Evolutionary conservation across 2,113 vertebrate genomes (phyloP).

Genomic region (Dipodomys spectabilis): DNA sequence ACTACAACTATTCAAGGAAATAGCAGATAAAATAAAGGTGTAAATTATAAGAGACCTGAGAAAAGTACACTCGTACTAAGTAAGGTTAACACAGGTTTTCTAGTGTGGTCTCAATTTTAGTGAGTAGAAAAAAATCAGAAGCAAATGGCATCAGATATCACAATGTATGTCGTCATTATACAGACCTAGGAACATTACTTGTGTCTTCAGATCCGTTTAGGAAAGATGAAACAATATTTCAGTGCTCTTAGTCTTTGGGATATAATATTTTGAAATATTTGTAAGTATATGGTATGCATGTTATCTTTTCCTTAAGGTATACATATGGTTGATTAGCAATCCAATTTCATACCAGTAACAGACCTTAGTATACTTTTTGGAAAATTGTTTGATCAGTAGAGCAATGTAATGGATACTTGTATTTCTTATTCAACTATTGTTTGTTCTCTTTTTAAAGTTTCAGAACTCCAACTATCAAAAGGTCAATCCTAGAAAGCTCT

Average conservation of each 20-base stretch:
- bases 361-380: neutral
- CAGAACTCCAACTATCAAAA: constrained; percentile 95
- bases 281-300: neutral
- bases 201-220: neutral
- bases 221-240: constrained; percentile 27
- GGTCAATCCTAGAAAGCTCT: constrained; percentile 95
- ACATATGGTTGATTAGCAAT: neutral
- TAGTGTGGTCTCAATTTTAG: neutral
- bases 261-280: constrained; percentile 43
- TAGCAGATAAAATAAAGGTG: neutral
- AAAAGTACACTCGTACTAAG: constrained; percentile 39
- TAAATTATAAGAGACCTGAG: constrained; percentile 27
- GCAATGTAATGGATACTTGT: constrained; percentile 6
- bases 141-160: constrained; percentile 26
- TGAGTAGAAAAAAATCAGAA: neutral
- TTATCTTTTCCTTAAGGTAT: constrained; percentile 3
- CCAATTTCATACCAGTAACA: neutral
- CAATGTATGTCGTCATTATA: neutral
- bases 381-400: constrained; percentile 20
- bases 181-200: neutral
- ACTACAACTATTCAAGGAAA: constrained; percentile 20
- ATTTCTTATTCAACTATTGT: constrained; percentile 64
- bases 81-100: constrained; percentile 22
- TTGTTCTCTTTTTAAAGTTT: constrained; percentile 89
- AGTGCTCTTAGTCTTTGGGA: neutral